Evolutionary conservation across 1,140 invertebrate genomes (phyloP), one percentile per base, ranked within the genome.

Genomic region (Holotrichia oblita): DNA sequence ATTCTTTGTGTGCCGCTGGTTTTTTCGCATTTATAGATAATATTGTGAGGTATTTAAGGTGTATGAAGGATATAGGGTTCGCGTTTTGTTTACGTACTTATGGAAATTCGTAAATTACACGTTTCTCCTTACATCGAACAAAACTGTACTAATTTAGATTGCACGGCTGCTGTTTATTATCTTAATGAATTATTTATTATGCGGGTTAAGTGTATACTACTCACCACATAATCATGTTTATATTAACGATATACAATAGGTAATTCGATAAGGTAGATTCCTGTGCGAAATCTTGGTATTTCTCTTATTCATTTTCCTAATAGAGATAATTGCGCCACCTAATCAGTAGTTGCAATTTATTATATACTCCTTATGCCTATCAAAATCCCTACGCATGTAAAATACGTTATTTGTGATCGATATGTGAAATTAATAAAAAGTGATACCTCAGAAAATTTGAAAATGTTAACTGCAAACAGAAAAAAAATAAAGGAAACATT

Each of bases 141-240:
- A 69, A 69, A 69, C 27, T 69, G 59, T 64, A 24, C 20, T 64
- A 64, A 64, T 64, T 22, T 24, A 9, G 9, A 22, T 64, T 22
- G n/a, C 14, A 69, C 22, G 22, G 20, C 22, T 69, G 20, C 17
- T 22, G 17, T 55, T 55, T 10, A 69, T 34, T 69, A 8, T 69
- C 22, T 69, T 69, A 69, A 69, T 69, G 61, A 69, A 69, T 69
- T 27, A 69, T 69, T 69, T 69, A 69, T 69, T 69, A 69, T 69
- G 8, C 61, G 61, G 3, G 61, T 17, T 6, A 55, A 69, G 22
- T 34, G 22, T 69, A 27, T 34, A 69, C 61, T 34, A 22, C 22
- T 69, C 61, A 24, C 9, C 61, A 69, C 22, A 69, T 69, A 27
- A 27, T 69, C 12, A 34, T 69, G 27, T 69, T 69, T 69, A 69